These are phyloP conservation scores for Microvelia longipes DNA, from an alignment of 1,140 invertebrate species.

Conservation along the genomic window DNA sequence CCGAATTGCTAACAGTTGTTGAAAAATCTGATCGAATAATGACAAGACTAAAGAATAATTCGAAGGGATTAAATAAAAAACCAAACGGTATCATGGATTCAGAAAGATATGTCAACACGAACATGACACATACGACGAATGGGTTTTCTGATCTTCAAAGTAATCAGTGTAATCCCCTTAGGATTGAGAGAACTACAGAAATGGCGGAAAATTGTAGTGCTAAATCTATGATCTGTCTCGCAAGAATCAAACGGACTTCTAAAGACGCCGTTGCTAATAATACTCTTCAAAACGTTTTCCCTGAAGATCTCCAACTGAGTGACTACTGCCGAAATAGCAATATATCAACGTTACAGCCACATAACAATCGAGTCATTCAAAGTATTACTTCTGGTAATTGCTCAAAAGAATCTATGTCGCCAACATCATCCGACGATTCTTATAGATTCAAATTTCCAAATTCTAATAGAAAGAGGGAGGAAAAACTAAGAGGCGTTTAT, in stretches of 20 bases:
- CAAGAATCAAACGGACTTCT: not conserved
- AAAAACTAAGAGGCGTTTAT: not conserved
- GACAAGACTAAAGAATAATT: not conserved
- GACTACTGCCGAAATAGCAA: not conserved
- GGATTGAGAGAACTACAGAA: not conserved
- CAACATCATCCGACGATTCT: too few relatives aligned
- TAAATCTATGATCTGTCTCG: not conserved
- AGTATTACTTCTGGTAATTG: not conserved
- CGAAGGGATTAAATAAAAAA: not conserved
- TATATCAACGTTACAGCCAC: not conserved
- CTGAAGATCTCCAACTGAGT: not conserved
- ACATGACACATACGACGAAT: not conserved
- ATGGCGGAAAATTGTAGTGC: not conserved
- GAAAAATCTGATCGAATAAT: too few relatives aligned
- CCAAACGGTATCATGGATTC: not conserved
- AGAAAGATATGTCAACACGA: not conserved
- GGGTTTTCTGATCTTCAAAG: not conserved
- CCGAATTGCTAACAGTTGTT: too few relatives aligned
- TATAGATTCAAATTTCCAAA: not conserved
- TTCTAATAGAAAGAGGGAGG: not conserved
- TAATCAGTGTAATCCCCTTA: not conserved
- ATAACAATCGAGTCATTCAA: not conserved
- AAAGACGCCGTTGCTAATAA: not conserved
- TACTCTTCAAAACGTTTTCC: not conserved
- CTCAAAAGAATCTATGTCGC: not conserved